Evolutionary conservation across 2,113 vertebrate genomes (phyloP), one percentile per base, ranked within the genome.

Genomic region (Pseudorasbora parva): DNA sequence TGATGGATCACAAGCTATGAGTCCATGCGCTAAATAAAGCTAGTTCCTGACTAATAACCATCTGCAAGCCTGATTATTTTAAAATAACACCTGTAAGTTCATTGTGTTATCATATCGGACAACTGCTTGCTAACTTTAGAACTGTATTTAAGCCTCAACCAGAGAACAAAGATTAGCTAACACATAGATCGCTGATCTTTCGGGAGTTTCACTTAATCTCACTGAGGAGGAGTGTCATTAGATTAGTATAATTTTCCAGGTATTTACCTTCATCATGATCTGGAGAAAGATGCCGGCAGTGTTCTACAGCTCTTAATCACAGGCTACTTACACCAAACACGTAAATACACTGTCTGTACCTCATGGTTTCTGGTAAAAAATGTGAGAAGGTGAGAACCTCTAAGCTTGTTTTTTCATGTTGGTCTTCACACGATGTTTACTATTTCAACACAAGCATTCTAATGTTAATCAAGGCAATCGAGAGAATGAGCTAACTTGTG

Each of bases 91-190:
- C 3, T 78, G 12, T 2, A 21, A 14, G 4, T 49, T 47, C 9
- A 62, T 62, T 62, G 25, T n/a, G 37, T 27, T 79, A 21, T 66
- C 57, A 17, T 17, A 59, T 10, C 2, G 3, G 23, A 33, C 60
- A 74, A 11, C 17, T 37, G 12, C 66, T 37, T 66, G 30, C 27
- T 82, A 45, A 74, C 56, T 86, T 56, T 41, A 54, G 27, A 33
- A 8, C n/a, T 33, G 7, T 45, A 64, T 49, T 82, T 41, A 15
- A n/a, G 19, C 11, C 15, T 69, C 15, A 60, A 9, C 23, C 56
- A 62, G 43, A 27, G 21, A 49, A 23, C 25, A 59, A 15, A 66
- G 75, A 66, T 56, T 30, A 23, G n/a, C 3, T 30, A 30, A 10
- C 45, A 59, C 1, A 8, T n/a, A 30, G 1, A 72, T 64, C 30